Conservation (phyloP, 2,113 vertebrate species). For the Aix galericulata region DNA sequence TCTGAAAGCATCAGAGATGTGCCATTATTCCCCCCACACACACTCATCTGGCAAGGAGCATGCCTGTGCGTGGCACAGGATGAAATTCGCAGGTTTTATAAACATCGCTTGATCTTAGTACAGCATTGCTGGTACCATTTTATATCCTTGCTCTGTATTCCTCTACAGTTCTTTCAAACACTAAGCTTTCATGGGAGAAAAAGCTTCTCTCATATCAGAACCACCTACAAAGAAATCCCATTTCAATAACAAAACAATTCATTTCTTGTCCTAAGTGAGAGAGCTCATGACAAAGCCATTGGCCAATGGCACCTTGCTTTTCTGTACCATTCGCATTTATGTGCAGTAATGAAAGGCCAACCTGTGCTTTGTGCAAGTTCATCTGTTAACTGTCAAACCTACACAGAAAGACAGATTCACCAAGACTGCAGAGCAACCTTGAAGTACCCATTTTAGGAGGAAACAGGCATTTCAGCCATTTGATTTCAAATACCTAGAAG, state of each 20-base stretch:
- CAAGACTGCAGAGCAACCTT: not conserved
- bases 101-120: not conserved
- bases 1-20: not conserved
- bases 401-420: not conserved
- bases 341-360: not conserved
- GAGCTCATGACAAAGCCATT: not conserved
- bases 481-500: not conserved
- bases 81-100: not conserved
- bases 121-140: not conserved
- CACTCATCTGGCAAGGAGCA: not conserved
- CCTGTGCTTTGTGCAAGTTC: not conserved
- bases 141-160: not conserved
- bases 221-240: not conserved
- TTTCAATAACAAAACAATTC: not conserved
- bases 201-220: not conserved
- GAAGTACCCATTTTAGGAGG: not conserved
- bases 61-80: not conserved
- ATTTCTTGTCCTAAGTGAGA: not conserved
- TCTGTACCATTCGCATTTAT: not conserved
- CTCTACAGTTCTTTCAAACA: not conserved
- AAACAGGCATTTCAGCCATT: not conserved
- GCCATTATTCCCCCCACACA: not conserved
- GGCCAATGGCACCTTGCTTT: not conserved
- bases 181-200: not conserved
- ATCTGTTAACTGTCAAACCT: not conserved